Percentiles rank a stretch among this genome's conserved stretches.
Conservation (phyloP, 2,113 vertebrate species). For the Erythrolamprus reginae region DNA sequence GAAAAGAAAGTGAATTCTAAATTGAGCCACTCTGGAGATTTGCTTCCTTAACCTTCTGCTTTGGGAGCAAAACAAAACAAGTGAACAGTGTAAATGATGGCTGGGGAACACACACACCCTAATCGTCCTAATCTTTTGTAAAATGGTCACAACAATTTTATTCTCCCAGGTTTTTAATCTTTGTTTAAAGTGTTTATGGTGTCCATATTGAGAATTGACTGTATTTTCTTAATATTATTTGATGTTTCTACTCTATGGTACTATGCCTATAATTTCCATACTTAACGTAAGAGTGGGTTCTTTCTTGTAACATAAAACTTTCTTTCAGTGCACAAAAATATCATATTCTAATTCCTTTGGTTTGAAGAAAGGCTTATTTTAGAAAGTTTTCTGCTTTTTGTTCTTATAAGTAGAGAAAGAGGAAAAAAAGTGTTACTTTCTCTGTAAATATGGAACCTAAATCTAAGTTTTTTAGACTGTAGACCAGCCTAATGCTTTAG, state of each 20-base stretch:
- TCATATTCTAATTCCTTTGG: neutral
- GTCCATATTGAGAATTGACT: neutral
- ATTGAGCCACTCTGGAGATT: neutral
- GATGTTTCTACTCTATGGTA: neutral
- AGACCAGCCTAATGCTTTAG: neutral
- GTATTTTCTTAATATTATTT: neutral
- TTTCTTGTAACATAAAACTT: neutral
- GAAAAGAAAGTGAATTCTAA: neutral
- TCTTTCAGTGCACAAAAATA: neutral
- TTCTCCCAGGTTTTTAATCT: neutral
- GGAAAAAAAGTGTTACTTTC: neutral
- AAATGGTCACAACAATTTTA: neutral
- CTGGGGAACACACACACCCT: neutral
- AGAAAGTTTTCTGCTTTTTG: neutral
- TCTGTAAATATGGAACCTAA: neutral
- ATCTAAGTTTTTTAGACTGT: neutral
- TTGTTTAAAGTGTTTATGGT: neutral
- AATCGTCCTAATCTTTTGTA: neutral
- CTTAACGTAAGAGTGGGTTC: neutral
- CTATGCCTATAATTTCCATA: neutral
- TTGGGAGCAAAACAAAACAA: neutral
- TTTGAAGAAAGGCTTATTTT: neutral
- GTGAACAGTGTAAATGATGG: neutral
- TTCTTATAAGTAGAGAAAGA: neutral
- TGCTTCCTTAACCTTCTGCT: accelerated